A percentile compares a stretch with the other conserved stretches of the same genome.
Evolutionary conservation across 2,113 vertebrate species (phyloP).

Genomic region (Solea senegalensis): DNA sequence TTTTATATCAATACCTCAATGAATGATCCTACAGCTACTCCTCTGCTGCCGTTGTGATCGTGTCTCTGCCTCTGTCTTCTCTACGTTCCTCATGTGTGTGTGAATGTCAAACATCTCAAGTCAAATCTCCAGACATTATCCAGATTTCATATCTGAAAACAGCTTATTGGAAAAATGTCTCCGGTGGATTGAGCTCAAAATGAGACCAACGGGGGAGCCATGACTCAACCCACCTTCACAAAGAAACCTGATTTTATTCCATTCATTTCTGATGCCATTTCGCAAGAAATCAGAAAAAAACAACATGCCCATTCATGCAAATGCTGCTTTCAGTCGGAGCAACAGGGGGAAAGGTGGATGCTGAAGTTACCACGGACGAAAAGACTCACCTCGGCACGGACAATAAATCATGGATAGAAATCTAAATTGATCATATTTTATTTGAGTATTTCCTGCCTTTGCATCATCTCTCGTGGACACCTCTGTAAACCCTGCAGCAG

Average conservation of each 20-base stretch:
- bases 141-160: too few species aligned
- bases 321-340: slow-evolving; percentile 7
- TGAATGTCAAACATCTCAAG: too few species aligned
- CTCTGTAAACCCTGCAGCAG: slow-evolving; percentile 6
- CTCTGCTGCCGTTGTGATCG: too few species aligned
- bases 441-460: slow-evolving; percentile 19
- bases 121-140: too few species aligned
- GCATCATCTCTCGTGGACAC: slow-evolving; percentile 29
- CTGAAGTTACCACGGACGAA: background rate
- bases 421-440: background rate
- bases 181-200: slow-evolving; percentile 15
- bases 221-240: background rate
- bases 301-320: slow-evolving; percentile 24
- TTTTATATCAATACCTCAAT: too few species aligned
- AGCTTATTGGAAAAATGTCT: slow-evolving; percentile 19
- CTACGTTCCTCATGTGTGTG: too few species aligned
- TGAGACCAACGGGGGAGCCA: background rate
- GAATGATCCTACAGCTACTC: too few species aligned
- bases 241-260: background rate
- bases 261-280: too few species aligned
- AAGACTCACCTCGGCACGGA: slow-evolving; percentile 14
- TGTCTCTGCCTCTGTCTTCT: too few species aligned
- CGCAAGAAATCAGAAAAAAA: too few species aligned
- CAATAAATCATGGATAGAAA: slow-evolving; percentile 4
- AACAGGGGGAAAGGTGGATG: background rate